Conservation (phyloP, 1,140 invertebrate species). For the Atta cephalotes region DNA sequence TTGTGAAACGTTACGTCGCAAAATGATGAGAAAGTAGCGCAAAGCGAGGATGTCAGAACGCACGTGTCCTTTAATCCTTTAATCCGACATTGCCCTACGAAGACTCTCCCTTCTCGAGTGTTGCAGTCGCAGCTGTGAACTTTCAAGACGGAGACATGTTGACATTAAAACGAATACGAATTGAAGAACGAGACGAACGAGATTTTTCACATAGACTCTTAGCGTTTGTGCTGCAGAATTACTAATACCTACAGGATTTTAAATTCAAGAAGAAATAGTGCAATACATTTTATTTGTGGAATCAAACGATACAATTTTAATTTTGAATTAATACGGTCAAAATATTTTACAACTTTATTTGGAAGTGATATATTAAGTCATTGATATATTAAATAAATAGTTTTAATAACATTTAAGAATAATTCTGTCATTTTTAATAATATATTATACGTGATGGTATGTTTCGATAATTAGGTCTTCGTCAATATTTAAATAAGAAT, state of each 20-base stretch:
- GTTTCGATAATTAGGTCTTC: background rate
- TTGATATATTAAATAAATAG: no score
- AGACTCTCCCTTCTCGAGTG: constrained; percentile 64
- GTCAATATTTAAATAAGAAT: background rate
- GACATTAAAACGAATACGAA: constrained; percentile 11
- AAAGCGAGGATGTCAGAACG: constrained; percentile 66
- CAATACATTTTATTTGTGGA: background rate
- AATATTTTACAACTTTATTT: background rate
- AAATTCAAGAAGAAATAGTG: constrained; percentile 55
- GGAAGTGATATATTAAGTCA: background rate
- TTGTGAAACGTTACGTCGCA: constrained; percentile 66
- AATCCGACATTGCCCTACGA: constrained; percentile 68
- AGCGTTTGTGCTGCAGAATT: constrained; percentile 55
- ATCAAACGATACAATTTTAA: background rate
- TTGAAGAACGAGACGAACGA: constrained; percentile 22
- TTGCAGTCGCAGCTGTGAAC: constrained; percentile 67
- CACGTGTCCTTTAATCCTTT: constrained; percentile 75
- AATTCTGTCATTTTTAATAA: no score
- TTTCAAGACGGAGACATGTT: constrained; percentile 65
- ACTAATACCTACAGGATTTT: constrained; percentile 53
- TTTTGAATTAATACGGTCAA: background rate
- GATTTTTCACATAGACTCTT: constrained; percentile 60
- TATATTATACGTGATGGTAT: background rate
- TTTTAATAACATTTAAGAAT: no score
- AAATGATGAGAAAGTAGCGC: constrained; percentile 60